phyloP scores from a whole-genome alignment of 1,140 invertebrate genomes.

The Sipha flava region DNA sequence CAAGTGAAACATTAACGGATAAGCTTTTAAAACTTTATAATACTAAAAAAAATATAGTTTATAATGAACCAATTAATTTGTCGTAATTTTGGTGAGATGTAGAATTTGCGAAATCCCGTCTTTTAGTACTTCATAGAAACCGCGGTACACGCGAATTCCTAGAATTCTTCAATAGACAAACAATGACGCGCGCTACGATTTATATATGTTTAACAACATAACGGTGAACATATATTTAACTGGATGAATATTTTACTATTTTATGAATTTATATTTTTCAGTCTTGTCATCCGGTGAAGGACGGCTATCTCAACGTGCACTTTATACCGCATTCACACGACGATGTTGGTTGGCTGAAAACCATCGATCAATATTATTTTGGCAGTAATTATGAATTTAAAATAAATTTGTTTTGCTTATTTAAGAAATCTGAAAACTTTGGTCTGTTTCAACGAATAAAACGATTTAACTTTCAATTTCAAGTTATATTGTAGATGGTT shows the following conservation, averaged over 20 bases:
- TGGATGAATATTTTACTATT: not conserved
- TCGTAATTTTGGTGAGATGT: too few species aligned
- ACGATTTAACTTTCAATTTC: too few species aligned
- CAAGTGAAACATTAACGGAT: too few species aligned
- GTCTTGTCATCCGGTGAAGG: constrained; percentile 34
- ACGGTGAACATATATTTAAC: not conserved
- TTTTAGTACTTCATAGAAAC: too few species aligned
- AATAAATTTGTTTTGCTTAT: not conserved
- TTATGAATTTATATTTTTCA: constrained; percentile 26
- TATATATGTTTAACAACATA: not conserved
- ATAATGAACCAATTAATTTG: too few species aligned
- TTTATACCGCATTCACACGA: constrained; percentile 59
- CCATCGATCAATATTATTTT: constrained; percentile 75
- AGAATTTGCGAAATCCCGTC: too few species aligned
- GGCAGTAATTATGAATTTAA: constrained; percentile 49
- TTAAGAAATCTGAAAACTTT: not conserved
- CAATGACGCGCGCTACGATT: not conserved
- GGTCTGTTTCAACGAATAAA: not conserved
- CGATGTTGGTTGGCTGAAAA: constrained; percentile 79
- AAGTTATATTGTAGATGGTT: too few species aligned
- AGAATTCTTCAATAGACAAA: too few species aligned
- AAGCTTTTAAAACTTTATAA: too few species aligned
- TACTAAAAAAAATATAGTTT: too few species aligned
- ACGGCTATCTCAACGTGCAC: constrained; percentile 59
- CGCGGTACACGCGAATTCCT: too few species aligned